Percentiles rank a stretch among this genome's conserved stretches.
Conservation (phyloP, 2,113 vertebrate genomes). For the Pao palembangensis region DNA sequence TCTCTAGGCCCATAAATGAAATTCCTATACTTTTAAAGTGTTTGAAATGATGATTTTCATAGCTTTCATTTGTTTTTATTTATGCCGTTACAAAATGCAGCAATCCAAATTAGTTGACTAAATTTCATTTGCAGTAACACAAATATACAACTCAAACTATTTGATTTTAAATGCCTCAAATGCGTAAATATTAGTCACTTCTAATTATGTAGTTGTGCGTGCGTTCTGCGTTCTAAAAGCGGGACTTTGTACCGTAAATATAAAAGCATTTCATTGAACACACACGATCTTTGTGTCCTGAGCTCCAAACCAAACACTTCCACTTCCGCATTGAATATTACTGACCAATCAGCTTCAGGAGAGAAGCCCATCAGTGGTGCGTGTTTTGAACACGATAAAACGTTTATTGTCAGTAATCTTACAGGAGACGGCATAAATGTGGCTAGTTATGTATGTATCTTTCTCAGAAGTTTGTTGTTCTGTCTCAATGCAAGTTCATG, state of each 20-base stretch:
- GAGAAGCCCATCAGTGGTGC: not conserved
- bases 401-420: not conserved
- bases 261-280: not conserved
- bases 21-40: too few relatives aligned
- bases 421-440: not conserved
- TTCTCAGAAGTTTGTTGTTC: constrained; percentile 38
- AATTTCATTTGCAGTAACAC: too few relatives aligned
- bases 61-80: too few relatives aligned
- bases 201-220: not conserved
- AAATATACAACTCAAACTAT: too few relatives aligned
- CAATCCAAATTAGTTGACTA: too few relatives aligned
- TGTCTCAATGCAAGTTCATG: constrained; percentile 68
- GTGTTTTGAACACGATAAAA: not conserved
- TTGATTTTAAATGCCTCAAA: too few relatives aligned
- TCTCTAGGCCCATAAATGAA: too few relatives aligned
- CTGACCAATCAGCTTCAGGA: constrained; percentile 54
- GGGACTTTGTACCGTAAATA: not conserved
- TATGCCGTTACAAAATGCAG: too few relatives aligned
- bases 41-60: too few relatives aligned
- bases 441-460: not conserved
- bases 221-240: not conserved
- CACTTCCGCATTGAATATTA: constrained; percentile 13
- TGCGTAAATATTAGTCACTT: too few relatives aligned
- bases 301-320: not conserved
- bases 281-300: constrained; percentile 14